Evolutionary conservation across 2,113 vertebrate species (phyloP).

Genomic region (Pterocles burchelli): DNA sequence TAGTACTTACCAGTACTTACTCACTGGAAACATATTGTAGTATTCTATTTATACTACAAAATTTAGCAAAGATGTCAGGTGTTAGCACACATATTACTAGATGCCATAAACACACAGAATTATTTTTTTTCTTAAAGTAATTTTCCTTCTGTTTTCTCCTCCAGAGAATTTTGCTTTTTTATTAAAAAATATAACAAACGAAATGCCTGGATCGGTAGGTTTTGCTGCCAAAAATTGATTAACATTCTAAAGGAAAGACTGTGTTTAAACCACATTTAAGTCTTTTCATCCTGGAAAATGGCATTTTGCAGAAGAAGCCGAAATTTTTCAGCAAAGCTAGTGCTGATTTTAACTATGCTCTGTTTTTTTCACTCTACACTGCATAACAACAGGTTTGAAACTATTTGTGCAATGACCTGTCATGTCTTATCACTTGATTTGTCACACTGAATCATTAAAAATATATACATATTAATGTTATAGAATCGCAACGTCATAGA

Average conservation of each 20-base stretch:
- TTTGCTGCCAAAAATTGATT: not conserved
- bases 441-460: not conserved
- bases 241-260: not conserved
- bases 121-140: not conserved
- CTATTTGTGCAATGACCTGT: not conserved
- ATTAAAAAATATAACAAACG: not conserved
- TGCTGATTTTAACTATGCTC: not conserved
- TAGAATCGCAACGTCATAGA: not conserved
- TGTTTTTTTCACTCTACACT: not conserved
- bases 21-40: not conserved
- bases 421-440: not conserved
- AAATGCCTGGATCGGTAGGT: not conserved
- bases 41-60: not conserved
- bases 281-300: not conserved
- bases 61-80: not conserved
- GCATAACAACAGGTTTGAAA: not conserved
- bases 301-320: not conserved
- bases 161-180: not conserved
- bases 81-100: not conserved
- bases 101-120: not conserved
- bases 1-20: not conserved
- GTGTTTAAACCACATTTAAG: not conserved
- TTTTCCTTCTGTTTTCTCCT: not conserved
- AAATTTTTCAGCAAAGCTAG: not conserved
- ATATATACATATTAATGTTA: no score